Base-by-base conservation (phyloP, 1,140 invertebrate genomes). In the Drosophila nebulosa region DNA sequence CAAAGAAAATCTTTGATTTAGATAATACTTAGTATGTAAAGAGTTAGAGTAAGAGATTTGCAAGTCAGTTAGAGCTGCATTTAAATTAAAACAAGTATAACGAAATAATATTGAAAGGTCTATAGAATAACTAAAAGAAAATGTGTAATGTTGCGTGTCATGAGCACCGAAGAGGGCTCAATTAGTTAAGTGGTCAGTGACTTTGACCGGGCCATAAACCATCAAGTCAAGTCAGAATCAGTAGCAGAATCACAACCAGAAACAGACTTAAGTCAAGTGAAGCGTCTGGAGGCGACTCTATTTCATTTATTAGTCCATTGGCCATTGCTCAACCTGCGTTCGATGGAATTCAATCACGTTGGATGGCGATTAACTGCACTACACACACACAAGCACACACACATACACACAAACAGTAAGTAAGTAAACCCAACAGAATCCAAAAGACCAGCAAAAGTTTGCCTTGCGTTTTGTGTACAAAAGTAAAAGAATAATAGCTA, bases 271-370 rank as follows among this genome's bases (percentile, higher is more conserved):
- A 79, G 78, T 64, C 78, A 81, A 78, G 74, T 74, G 70, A 75
- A 74, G 79, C 79, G 64, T 60, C 50, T 21, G 51, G 55, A 62
- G 58, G 39, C 58, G 52, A 39, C 39, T 69, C 69, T 88, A 78
- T 83, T 86, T 86, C 83, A 86, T 86, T 86, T 86, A 86, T 86
- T 22, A 16, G 27, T 59, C 42, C 51, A 46, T 42, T 60, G 64
- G 61, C 61, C 75, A 65, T 69, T 66, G 66, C 51, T 74, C 69
- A 84, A 86, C 83, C 81, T 88, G 78, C 74, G 67, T 86, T 88
- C 81, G 81, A 86, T 88, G 83, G 83, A 86, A 86, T 86, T 86
- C 83, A 88, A 86, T 86, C 83, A 86, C 83, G 72, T 89, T 70
- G 78, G 77, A 86, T 46, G 74, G 70, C 83, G 83, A 86, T 86